These are phyloP conservation scores for Cyanoliseus patagonus DNA, from an alignment of 2,113 vertebrate species.

Conservation along the genomic window DNA sequence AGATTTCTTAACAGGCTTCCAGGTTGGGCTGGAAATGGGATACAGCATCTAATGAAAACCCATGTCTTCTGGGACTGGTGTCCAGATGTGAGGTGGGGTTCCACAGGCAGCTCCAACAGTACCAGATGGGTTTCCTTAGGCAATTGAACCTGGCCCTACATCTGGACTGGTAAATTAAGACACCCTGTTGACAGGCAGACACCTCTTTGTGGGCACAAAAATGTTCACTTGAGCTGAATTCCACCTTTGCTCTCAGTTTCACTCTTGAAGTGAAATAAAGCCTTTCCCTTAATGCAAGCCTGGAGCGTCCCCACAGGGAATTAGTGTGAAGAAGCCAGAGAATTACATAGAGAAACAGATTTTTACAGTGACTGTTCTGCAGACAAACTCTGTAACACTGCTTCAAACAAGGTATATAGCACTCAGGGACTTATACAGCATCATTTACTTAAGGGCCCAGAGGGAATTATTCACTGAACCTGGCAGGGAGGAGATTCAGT, in stretches of 20 bases:
- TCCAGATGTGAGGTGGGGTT: not conserved
- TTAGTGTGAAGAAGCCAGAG: not conserved
- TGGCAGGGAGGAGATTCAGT: not conserved
- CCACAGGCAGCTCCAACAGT: not conserved
- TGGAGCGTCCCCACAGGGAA: not conserved
- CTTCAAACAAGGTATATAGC: not conserved
- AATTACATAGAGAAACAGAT: accelerated
- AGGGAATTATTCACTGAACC: not conserved
- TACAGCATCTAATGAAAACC: not conserved
- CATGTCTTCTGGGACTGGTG: not conserved
- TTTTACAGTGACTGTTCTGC: not conserved
- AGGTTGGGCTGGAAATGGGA: accelerated
- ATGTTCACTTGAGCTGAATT: not conserved
- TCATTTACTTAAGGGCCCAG: not conserved
- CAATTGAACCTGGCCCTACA: accelerated
- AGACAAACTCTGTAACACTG: not conserved
- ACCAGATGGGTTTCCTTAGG: not conserved
- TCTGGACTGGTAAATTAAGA: not conserved
- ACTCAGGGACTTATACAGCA: not conserved
- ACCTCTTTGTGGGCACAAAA: not conserved
- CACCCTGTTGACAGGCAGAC: not conserved
- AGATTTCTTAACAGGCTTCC: not conserved
- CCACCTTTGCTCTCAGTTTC: not conserved
- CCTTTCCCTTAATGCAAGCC: not conserved
- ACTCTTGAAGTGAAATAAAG: not conserved